These are phyloP conservation scores for Ciconia boyciana DNA, from an alignment of 2,113 vertebrate species.

Conservation along the genomic window DNA sequence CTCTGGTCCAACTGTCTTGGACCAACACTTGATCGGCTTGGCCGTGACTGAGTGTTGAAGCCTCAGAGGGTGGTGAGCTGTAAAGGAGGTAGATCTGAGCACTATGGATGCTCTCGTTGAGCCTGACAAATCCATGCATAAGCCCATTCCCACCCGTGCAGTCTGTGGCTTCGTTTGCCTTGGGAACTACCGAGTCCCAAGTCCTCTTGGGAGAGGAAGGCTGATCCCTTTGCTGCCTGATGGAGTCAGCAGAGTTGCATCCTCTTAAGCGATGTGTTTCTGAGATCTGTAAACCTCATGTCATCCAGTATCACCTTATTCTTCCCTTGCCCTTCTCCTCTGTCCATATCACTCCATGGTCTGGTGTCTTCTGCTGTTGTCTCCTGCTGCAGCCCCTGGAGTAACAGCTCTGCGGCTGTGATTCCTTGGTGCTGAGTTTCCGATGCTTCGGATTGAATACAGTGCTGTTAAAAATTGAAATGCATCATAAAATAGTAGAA, in stretches of 20 bases:
- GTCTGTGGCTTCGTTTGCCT: not conserved
- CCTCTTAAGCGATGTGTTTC: not conserved
- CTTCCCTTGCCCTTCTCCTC: not conserved
- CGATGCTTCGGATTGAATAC: not conserved
- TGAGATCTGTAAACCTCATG: not conserved
- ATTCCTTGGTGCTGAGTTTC: not conserved
- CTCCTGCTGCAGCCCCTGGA: not conserved
- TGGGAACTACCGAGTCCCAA: not conserved
- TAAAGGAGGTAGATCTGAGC: not conserved
- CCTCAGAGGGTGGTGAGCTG: not conserved
- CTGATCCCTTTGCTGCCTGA: not conserved
- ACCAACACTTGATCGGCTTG: not conserved
- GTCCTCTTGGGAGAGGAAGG: not conserved
- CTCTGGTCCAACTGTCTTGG: not conserved
- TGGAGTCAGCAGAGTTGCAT: not conserved
- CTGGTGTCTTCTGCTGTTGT: not conserved
- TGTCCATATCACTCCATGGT: too few relatives aligned
- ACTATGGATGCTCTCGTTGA: accelerated
- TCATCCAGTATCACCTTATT: not conserved
- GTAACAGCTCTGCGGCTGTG: not conserved
- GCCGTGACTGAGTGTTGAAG: not conserved
- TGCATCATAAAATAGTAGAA: not conserved
- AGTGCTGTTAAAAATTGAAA: not conserved
- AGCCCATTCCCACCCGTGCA: not conserved
- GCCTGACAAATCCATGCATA: not conserved